phyloP scores from a whole-genome alignment of 2,888 invertebrate species.

The Eupithecia dodoneata region DNA sequence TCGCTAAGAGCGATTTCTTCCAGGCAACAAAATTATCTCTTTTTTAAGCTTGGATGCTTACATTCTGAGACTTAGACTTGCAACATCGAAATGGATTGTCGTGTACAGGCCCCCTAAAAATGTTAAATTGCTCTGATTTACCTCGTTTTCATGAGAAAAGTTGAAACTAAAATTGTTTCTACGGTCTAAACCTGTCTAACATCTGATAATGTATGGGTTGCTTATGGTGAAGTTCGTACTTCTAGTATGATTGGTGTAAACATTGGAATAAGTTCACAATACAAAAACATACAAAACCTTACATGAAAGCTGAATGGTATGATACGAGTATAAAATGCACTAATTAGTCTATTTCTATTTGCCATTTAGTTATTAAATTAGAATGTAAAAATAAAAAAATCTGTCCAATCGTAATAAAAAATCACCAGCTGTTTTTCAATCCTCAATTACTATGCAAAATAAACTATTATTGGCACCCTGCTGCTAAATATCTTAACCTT shows the following conservation, averaged over 20 bases:
- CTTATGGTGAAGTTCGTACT: neutral
- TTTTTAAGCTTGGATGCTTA: too few relatives aligned
- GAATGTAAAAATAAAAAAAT: neutral
- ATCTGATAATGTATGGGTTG: neutral
- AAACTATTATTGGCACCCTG: slow-evolving; percentile 5
- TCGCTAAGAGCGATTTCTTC: too few relatives aligned
- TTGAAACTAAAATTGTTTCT: neutral
- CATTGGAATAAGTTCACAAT: neutral
- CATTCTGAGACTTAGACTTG: neutral
- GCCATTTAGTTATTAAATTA: neutral
- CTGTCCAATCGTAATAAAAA: slow-evolving; percentile 6
- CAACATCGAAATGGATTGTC: neutral
- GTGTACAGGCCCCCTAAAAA: neutral
- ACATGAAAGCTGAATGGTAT: neutral
- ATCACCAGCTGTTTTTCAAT: slow-evolving; percentile 21
- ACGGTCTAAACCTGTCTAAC: neutral
- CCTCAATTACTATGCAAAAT: slow-evolving; percentile 24
- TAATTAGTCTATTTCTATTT: neutral
- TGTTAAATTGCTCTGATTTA: neutral
- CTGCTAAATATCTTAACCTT: slow-evolving; percentile 4
- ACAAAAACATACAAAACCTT: neutral
- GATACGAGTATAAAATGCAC: neutral
- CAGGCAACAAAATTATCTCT: too few relatives aligned
- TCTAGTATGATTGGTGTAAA: neutral
- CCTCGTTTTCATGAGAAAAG: neutral